Evolutionary conservation across 2,888 invertebrate genomes (phyloP).

Genomic region (Lochmaea crataegi): DNA sequence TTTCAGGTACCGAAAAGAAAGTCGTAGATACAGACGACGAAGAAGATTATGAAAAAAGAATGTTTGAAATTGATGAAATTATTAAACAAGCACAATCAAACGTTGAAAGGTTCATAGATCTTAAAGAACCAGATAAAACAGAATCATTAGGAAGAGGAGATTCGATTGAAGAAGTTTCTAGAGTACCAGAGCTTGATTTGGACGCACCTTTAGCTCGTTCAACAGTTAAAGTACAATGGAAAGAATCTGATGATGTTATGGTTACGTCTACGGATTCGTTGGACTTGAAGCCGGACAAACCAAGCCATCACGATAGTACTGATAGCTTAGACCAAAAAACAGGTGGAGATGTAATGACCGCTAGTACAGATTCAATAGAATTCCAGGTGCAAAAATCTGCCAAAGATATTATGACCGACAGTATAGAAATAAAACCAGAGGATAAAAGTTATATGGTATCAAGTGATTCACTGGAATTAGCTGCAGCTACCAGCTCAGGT

Average conservation of each 20-base stretch:
- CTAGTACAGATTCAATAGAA: constrained; percentile 71
- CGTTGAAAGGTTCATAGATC: constrained; percentile 72
- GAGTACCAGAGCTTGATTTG: constrained; percentile 68
- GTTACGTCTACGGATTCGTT: constrained; percentile 74
- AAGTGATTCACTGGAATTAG: constrained; percentile 68
- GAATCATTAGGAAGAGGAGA: constrained; percentile 68
- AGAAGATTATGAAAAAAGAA: constrained; percentile 74
- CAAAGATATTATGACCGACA: constrained; percentile 68
- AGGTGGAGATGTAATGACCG: constrained; percentile 68
- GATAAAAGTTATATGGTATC: constrained; percentile 65
- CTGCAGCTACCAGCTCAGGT: constrained; percentile 55
- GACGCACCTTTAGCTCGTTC: constrained; percentile 63
- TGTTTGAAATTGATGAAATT: constrained; percentile 77
- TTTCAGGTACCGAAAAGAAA: constrained; percentile 73
- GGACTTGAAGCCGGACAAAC: constrained; percentile 67
- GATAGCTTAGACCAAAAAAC: constrained; percentile 76
- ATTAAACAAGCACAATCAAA: constrained; percentile 76
- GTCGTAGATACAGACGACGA: constrained; percentile 68
- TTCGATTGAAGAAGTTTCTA: constrained; percentile 68
- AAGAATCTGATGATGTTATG: constrained; percentile 67
- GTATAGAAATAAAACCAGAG: constrained; percentile 66
- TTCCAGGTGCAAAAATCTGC: constrained; percentile 62
- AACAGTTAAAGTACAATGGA: constrained; percentile 64
- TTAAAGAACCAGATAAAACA: constrained; percentile 70
- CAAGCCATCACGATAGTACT: constrained; percentile 71